Evolutionary conservation across 2,797 vertebrate species (phyloP), one percentile per base, ranked within the genome.

Genomic region (Acanthis flammea): DNA sequence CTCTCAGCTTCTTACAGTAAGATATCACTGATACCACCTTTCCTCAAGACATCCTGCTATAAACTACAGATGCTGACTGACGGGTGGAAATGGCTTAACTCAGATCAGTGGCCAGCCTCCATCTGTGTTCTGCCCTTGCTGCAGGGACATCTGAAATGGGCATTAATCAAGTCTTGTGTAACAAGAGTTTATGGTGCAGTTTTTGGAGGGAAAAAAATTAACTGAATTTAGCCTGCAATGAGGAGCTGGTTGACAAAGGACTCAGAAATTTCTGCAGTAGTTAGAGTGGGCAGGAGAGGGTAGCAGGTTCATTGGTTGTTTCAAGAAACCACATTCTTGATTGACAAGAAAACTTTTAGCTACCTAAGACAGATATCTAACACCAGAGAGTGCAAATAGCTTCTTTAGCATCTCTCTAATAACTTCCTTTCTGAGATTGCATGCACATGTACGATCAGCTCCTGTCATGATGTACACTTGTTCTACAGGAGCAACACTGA

Each of bases 1-100:
- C 33, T 85, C 31, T 93, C 78, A 77, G 53, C 41, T 67, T 85
- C 85, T 89, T 77, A 47, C 51, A 93, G 53, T 70, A 91, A 94
- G 93, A 67, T 92, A 87, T 77, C 81, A 89, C 44, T 63, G 78
- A 87, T 74, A 82, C 12, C 24, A 42, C 55, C 60, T 92, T 91
- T 92, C 67, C 48, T 73, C 33, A 73, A 92, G 74, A 63, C 37
- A 82, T 92, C 23, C 44, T 85, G 53, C 73, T 92, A 92, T 41
- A 92, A 94, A 73, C 58, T 93, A 11, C 33, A 89, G 71, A 16
- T 2, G 3, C 18, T 92, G 87, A 96, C 28, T 82, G 45, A 96
- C 45, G 3, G 27, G 21, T 75, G 33, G 57, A 87, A 92, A 88
- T 48, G 35, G 35, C 33, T 87, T 91, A 89, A 71, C 65, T 90